These are phyloP conservation scores for Silurus aristotelis DNA, from an alignment of 2,797 vertebrate species.

Conservation along the genomic window DNA sequence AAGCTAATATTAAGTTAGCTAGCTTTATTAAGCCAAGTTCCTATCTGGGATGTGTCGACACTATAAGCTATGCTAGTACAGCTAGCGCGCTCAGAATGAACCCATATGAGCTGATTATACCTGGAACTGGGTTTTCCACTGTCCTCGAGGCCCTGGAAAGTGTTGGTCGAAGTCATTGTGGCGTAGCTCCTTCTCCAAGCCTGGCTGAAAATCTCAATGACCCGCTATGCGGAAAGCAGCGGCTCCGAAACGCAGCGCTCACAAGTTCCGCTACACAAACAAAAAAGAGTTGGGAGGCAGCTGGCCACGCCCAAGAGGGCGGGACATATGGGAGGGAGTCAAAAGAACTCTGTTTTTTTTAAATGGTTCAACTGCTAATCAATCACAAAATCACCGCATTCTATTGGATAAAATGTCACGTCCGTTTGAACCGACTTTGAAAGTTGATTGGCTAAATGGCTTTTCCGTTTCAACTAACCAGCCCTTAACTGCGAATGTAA, in stretches of 20 bases:
- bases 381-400: neutral
- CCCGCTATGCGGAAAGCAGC: constrained; percentile 10
- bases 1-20: constrained; percentile 13
- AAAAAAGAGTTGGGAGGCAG: constrained; percentile 20
- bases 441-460: constrained; percentile 35
- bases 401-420: constrained; percentile 35
- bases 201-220: constrained; percentile 57
- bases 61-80: constrained; percentile 4
- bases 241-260: constrained; percentile 13
- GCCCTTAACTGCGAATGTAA: neutral
- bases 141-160: constrained; percentile 78
- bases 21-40: constrained; percentile 37
- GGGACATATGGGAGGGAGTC: constrained; percentile 20
- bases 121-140: constrained; percentile 81
- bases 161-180: constrained; percentile 82
- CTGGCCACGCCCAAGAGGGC: constrained; percentile 55
- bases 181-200: constrained; percentile 48
- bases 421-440: neutral
- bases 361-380: constrained; percentile 25
- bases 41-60: neutral
- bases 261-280: constrained; percentile 39
- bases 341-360: neutral
- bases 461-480: neutral
- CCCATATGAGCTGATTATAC: constrained; percentile 60
- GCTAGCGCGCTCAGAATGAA: constrained; percentile 9